Conservation (phyloP, 2,113 vertebrate genomes). For the Cacatua alba region DNA sequence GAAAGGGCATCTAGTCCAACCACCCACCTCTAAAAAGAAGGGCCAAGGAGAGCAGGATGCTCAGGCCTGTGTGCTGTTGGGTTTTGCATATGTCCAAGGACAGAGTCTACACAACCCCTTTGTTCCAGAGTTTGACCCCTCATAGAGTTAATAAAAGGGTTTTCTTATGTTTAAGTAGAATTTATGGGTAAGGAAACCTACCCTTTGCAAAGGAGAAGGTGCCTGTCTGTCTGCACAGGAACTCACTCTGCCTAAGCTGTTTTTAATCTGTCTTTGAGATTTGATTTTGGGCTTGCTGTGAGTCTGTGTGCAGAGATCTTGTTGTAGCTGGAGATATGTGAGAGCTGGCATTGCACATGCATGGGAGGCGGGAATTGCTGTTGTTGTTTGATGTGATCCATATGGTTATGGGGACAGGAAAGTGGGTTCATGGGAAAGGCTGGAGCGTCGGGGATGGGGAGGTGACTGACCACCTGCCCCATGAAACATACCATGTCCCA, state of each 20-base stretch:
- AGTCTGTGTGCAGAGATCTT: background rate
- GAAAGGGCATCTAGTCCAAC: background rate
- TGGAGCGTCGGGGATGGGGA: background rate
- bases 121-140: background rate
- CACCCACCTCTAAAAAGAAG: background rate
- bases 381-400: background rate
- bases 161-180: background rate
- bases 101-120: background rate
- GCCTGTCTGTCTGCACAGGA: background rate
- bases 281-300: background rate
- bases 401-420: background rate
- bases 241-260: accelerated
- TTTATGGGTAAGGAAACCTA: background rate
- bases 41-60: background rate
- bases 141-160: background rate
- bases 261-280: background rate
- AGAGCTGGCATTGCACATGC: background rate
- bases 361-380: background rate
- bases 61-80: background rate
- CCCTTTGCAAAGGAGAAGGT: background rate
- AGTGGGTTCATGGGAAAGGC: background rate
- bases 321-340: background rate
- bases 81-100: background rate
- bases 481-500: background rate
- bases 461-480: background rate